Percentiles rank a stretch among this genome's conserved stretches.
phyloP scores from a whole-genome alignment of 2,888 invertebrate genomes.

The Lapara coniferarum region DNA sequence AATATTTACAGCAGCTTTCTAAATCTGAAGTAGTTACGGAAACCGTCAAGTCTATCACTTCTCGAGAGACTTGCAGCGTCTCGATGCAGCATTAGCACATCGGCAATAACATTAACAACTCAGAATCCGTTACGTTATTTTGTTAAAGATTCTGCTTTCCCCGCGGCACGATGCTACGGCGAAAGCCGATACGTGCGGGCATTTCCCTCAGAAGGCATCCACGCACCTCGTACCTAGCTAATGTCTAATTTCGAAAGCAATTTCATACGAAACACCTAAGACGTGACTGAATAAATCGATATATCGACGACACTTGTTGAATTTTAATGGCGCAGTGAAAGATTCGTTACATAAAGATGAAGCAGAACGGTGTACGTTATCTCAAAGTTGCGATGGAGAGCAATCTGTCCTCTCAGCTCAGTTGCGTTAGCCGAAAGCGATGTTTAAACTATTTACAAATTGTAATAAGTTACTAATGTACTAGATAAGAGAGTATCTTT shows the following conservation, averaged over 20 bases:
- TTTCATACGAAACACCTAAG: conserved; percentile 31
- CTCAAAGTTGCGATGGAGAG: background rate
- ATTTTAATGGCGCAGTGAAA: conserved; percentile 30
- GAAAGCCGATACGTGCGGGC: conserved; percentile 75
- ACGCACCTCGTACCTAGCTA: conserved; percentile 39
- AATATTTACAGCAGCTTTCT: background rate
- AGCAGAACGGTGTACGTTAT: background rate
- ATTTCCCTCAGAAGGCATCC: conserved; percentile 47
- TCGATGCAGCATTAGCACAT: conserved; percentile 11
- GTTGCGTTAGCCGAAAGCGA: background rate
- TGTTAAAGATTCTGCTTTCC: conserved; percentile 47
- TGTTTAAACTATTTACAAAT: background rate
- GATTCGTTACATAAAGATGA: conserved; percentile 27
- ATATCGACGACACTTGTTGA: conserved; percentile 29
- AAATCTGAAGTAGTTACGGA: background rate
- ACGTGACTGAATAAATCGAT: conserved; percentile 33
- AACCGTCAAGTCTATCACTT: background rate
- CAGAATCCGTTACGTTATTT: conserved; percentile 31
- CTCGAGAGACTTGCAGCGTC: background rate
- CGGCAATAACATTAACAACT: conserved; percentile 7
- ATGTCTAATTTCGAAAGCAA: conserved; percentile 49
- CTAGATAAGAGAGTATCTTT: background rate
- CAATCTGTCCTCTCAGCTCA: background rate
- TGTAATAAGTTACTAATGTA: conserved; percentile 2
- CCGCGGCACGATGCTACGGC: conserved; percentile 41